phyloP scores from a whole-genome alignment of 2,113 vertebrate genomes.

The Pachycephala philippinensis region DNA sequence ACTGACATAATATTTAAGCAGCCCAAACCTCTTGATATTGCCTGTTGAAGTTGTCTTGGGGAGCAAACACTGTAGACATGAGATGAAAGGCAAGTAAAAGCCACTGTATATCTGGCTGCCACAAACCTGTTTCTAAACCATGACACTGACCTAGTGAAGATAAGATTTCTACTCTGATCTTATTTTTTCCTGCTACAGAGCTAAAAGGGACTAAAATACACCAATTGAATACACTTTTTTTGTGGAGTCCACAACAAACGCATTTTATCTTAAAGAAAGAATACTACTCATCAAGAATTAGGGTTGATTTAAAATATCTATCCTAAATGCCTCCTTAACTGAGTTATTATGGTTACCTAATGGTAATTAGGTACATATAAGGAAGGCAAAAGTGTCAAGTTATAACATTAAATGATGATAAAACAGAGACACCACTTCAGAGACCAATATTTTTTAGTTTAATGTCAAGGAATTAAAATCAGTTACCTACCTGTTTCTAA shows the following conservation, averaged over 20 bases:
- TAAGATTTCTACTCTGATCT: rapidly evolving
- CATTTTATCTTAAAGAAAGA: background rate
- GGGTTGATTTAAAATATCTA: background rate
- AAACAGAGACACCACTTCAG: background rate
- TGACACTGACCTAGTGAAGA: rapidly evolving
- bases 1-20: background rate
- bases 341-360: background rate
- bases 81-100: background rate
- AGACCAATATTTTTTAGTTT: background rate
- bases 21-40: background rate
- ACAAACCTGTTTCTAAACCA: background rate
- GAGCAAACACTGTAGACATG: background rate
- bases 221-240: background rate
- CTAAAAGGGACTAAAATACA: background rate
- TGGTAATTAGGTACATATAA: background rate
- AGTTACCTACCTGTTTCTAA: background rate
- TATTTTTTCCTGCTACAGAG: background rate
- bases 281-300: background rate
- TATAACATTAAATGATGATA: background rate
- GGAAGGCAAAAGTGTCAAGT: background rate
- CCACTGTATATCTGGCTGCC: background rate
- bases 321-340: background rate
- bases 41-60: background rate
- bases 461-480: background rate
- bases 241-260: rapidly evolving